Conservation (phyloP, 2,113 vertebrate species). For the Cnemophilus loriae region DNA sequence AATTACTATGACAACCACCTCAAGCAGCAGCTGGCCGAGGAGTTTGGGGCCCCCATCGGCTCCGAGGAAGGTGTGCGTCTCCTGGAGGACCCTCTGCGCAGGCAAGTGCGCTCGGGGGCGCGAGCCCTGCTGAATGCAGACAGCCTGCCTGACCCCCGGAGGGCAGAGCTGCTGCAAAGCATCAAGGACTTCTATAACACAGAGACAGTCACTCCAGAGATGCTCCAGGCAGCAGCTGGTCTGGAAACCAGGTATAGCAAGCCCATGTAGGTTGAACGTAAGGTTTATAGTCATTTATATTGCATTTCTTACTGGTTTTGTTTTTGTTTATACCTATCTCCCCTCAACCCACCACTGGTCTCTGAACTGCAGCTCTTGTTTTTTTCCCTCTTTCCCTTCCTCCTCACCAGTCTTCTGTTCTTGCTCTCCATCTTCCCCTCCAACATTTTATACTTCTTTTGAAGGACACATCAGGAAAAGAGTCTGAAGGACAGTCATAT, state of each 20-base stretch:
- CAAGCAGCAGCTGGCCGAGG: slow-evolving; percentile 88
- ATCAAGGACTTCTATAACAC: slow-evolving; percentile 76
- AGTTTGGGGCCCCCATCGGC: slow-evolving; percentile 86
- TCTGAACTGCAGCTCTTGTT: neutral
- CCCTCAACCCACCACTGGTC: neutral
- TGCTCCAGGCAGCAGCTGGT: slow-evolving; percentile 80
- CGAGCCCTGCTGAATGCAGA: slow-evolving; percentile 86
- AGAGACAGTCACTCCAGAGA: slow-evolving; percentile 68
- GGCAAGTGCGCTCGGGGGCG: slow-evolving; percentile 88
- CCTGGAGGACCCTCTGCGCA: slow-evolving; percentile 84
- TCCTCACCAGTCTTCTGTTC: neutral
- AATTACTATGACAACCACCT: slow-evolving; percentile 89
- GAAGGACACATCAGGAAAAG: neutral
- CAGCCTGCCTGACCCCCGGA: slow-evolving; percentile 78
- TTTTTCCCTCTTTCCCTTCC: neutral
- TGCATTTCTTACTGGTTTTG: neutral
- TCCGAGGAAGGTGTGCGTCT: slow-evolving; percentile 87
- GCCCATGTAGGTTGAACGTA: neutral
- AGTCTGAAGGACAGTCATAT: neutral
- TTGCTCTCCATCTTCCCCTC: neutral
- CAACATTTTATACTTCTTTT: neutral
- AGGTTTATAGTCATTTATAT: neutral
- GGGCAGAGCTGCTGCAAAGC: slow-evolving; percentile 77
- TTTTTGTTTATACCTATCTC: neutral
- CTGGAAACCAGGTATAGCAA: slow-evolving; percentile 86